Percentiles rank a stretch among this genome's conserved stretches.
These are phyloP conservation scores for Pelodiscus sinensis DNA, from an alignment of 2,113 vertebrate genomes.

Conservation along the genomic window DNA sequence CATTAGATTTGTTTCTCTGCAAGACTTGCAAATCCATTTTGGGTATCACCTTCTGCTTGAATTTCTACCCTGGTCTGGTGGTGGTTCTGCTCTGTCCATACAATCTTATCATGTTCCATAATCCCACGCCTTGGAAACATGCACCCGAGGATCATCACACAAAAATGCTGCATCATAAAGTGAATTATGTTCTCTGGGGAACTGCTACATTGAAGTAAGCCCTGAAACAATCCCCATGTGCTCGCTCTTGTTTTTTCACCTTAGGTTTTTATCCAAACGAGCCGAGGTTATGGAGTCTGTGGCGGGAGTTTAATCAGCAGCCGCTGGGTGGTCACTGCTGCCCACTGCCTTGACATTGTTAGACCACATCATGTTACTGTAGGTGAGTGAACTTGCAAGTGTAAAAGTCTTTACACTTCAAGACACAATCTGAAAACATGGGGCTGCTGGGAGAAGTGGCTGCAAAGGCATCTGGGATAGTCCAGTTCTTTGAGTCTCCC, in stretches of 20 bases:
- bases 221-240: background rate
- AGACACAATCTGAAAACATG: too few relatives aligned
- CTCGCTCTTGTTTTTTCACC: background rate
- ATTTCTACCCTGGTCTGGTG: background rate
- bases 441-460: background rate
- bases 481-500: background rate
- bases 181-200: background rate
- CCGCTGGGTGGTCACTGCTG: slow-evolving; percentile 86
- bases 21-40: background rate
- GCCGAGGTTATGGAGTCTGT: slow-evolving; percentile 79
- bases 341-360: slow-evolving; percentile 80
- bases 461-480: background rate
- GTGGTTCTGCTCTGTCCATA: background rate
- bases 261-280: slow-evolving; percentile 81
- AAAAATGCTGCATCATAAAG: background rate
- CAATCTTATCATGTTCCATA: background rate
- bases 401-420: background rate
- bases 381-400: slow-evolving; percentile 62
- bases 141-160: background rate
- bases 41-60: background rate
- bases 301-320: slow-evolving; percentile 82
- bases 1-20: fast-evolving
- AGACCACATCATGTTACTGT: slow-evolving; percentile 78
- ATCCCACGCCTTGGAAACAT: background rate
- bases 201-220: background rate